These are phyloP conservation scores for Himalopsyche phryganea DNA, from an alignment of 1,140 invertebrate genomes.

Conservation along the genomic window DNA sequence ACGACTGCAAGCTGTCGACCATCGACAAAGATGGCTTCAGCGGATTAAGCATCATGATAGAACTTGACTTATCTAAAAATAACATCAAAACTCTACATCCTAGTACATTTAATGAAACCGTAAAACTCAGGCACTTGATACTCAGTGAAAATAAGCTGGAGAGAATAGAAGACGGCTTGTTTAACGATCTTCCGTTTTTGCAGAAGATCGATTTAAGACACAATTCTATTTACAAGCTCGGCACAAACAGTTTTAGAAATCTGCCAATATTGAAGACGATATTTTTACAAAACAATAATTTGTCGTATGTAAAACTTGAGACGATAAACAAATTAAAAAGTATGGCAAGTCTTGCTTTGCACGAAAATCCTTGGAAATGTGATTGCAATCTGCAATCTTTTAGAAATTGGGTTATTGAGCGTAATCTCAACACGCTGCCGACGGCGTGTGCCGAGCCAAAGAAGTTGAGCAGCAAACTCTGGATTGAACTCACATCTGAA, in stretches of 20 bases:
- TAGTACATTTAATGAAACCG: slow-evolving; percentile 67
- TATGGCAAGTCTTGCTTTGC: slow-evolving; percentile 70
- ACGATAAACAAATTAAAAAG: slow-evolving; percentile 59
- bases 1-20: slow-evolving; percentile 65
- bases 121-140: slow-evolving; percentile 64
- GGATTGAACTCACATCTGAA: slow-evolving; percentile 65
- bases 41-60: slow-evolving; percentile 73
- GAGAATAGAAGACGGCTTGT: slow-evolving; percentile 68
- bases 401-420: slow-evolving; percentile 68
- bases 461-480: slow-evolving; percentile 61
- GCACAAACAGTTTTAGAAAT: slow-evolving; percentile 67
- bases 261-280: slow-evolving; percentile 64
- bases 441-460: slow-evolving; percentile 69
- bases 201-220: slow-evolving; percentile 74
- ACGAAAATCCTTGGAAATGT: slow-evolving; percentile 84
- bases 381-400: slow-evolving; percentile 80
- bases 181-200: slow-evolving; percentile 68
- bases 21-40: slow-evolving; percentile 71
- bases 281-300: slow-evolving; percentile 67
- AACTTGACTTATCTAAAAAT: slow-evolving; percentile 81
- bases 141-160: slow-evolving; percentile 72
- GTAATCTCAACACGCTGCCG: slow-evolving; percentile 67
- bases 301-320: slow-evolving; percentile 60
- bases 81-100: slow-evolving; percentile 64
- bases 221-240: slow-evolving; percentile 68